Conservation (phyloP, 2,888 invertebrate genomes). For the Drymonia ruficornis region DNA sequence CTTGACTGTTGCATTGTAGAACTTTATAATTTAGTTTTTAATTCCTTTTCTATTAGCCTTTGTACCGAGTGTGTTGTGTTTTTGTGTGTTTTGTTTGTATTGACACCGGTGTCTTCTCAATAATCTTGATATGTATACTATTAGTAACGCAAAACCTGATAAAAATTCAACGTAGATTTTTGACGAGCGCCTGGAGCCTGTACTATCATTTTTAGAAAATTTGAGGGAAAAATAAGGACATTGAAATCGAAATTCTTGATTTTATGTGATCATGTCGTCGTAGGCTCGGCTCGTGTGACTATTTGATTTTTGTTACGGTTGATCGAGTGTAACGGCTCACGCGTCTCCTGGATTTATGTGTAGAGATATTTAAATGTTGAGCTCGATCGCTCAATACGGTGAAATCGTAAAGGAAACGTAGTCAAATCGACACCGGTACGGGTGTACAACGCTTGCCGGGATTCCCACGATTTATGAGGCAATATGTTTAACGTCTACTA, state of each 20-base stretch:
- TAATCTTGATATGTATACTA: too few relatives aligned
- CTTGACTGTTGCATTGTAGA: background rate
- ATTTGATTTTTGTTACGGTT: conserved; percentile 25
- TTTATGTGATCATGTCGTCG: background rate
- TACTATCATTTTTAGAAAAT: too few relatives aligned
- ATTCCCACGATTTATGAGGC: conserved; percentile 84
- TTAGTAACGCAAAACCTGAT: too few relatives aligned
- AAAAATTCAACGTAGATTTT: too few relatives aligned
- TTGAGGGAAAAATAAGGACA: too few relatives aligned
- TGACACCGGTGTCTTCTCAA: too few relatives aligned
- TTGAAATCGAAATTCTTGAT: background rate
- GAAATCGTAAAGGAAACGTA: conserved; percentile 79
- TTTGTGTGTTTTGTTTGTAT: background rate
- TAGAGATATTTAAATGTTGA: conserved; percentile 49
- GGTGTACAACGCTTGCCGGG: conserved; percentile 75
- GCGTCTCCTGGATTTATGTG: conserved; percentile 35
- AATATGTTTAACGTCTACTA: conserved; percentile 85
- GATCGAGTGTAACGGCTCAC: conserved; percentile 23
- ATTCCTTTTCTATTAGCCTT: background rate
- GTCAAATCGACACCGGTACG: conserved; percentile 80
- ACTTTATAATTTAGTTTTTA: background rate
- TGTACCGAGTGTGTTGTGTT: background rate
- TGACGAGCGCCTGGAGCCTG: too few relatives aligned
- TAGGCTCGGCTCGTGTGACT: conserved; percentile 5
- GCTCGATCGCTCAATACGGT: conserved; percentile 67